A percentile compares a stretch with the other conserved stretches of the same genome.
phyloP scores from a whole-genome alignment of 2,113 vertebrate species.

The Neogobius melanostomus region DNA sequence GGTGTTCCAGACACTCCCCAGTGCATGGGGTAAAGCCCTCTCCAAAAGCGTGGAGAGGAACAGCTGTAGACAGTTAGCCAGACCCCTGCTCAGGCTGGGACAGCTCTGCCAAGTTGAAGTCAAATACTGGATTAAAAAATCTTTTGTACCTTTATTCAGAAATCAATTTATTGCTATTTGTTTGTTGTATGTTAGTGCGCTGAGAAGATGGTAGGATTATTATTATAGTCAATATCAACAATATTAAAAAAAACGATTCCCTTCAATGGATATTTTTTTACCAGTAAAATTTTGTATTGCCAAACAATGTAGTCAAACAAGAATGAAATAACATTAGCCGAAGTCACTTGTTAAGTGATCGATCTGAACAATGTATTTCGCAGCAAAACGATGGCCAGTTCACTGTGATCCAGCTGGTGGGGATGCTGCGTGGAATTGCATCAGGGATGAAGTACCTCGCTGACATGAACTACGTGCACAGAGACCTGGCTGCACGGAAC shows the following conservation, averaged over 20 bases:
- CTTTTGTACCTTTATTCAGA: background rate
- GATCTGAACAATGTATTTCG: constrained; percentile 4
- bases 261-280: no score
- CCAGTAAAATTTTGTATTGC: no score
- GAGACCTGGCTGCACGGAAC: constrained; percentile 95
- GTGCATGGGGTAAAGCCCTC: constrained; percentile 61
- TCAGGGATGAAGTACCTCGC: constrained; percentile 98
- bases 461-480: constrained; percentile 97
- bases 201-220: no score
- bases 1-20: constrained; percentile 61
- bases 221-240: no score
- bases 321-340: background rate
- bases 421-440: constrained; percentile 94
- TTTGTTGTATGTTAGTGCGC: no score
- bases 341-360: background rate
- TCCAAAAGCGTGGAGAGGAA: constrained; percentile 52
- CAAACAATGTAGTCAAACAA: background rate
- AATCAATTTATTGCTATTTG: no score
- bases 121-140: constrained; percentile 5
- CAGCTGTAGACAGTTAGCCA: constrained; percentile 72
- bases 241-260: no score
- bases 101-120: constrained; percentile 16
- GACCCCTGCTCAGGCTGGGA: constrained; percentile 42
- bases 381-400: constrained; percentile 99
- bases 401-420: constrained; percentile 97